phyloP scores from a whole-genome alignment of 2,113 vertebrate genomes.

The Macquaria australasica region DNA sequence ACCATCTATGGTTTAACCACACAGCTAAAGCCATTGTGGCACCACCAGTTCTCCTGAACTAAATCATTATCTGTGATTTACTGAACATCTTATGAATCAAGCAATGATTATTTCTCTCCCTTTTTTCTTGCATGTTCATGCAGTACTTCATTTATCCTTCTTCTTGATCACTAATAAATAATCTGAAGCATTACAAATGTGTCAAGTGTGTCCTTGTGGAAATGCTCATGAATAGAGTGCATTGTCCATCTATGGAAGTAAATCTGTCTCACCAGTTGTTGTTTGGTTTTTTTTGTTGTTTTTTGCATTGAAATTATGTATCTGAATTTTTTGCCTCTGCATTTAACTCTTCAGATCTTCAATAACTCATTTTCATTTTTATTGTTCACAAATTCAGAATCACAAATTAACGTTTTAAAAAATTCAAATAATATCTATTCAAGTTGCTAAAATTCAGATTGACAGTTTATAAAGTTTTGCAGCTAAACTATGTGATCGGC shows the following conservation, averaged over 20 bases:
- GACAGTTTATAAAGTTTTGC: too few relatives aligned
- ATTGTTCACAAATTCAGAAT: too few relatives aligned
- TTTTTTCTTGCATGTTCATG: background rate
- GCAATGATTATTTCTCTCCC: background rate
- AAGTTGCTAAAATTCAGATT: too few relatives aligned
- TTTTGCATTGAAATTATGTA: too few relatives aligned
- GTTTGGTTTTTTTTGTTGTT: too few relatives aligned
- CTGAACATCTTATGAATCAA: background rate
- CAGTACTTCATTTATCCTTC: background rate
- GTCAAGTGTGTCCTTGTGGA: slow-evolving; percentile 19
- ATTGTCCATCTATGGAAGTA: background rate
- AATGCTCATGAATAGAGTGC: background rate
- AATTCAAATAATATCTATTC: too few relatives aligned
- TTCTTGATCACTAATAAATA: slow-evolving; percentile 68
- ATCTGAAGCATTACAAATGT: slow-evolving; percentile 57
- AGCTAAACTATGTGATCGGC: too few relatives aligned
- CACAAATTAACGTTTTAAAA: too few relatives aligned
- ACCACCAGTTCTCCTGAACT: background rate
- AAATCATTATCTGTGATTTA: slow-evolving; percentile 1
- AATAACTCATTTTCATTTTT: too few relatives aligned
- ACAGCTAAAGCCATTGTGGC: slow-evolving; percentile 40
- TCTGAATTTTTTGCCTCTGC: too few relatives aligned
- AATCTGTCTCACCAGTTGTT: too few relatives aligned
- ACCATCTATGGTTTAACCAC: slow-evolving; percentile 80
- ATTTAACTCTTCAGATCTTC: too few relatives aligned